A percentile compares a stretch with the other conserved stretches of the same genome.
Evolutionary conservation across 2,113 vertebrate species (phyloP).

Genomic region (Macroglossus sobrinus): DNA sequence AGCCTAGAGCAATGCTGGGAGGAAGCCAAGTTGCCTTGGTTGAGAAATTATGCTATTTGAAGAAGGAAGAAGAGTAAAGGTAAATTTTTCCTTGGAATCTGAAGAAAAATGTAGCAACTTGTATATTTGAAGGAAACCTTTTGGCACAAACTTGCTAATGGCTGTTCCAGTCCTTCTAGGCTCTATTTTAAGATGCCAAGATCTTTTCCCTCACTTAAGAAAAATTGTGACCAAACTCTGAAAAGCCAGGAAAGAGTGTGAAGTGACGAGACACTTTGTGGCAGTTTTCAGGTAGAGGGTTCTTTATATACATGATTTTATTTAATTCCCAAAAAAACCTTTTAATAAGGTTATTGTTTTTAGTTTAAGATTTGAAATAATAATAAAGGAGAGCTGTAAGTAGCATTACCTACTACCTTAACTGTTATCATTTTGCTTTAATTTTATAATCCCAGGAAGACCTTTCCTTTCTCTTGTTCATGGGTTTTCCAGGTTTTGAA

Average conservation of each 20-base stretch:
- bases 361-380: not conserved
- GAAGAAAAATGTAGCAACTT: not conserved
- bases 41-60: not conserved
- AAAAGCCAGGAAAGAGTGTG: not conserved
- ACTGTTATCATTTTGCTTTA: not conserved
- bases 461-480: not conserved
- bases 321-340: not conserved
- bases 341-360: not conserved
- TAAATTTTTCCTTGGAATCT: not conserved
- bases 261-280: not conserved
- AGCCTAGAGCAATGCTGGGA: not conserved
- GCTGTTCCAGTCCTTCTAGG: not conserved
- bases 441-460: not conserved
- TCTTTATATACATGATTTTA: not conserved
- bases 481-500: not conserved
- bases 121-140: not conserved
- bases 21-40: not conserved
- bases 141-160: not conserved
- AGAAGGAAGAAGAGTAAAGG: not conserved
- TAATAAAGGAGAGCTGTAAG: not conserved
- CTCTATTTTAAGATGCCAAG: not conserved
- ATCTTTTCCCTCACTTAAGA: not conserved
- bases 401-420: not conserved
- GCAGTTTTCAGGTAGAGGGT: not conserved
- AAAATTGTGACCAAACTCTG: not conserved